Base-by-base conservation (phyloP, 1,140 invertebrate genomes). In the Prorops nasuta region DNA sequence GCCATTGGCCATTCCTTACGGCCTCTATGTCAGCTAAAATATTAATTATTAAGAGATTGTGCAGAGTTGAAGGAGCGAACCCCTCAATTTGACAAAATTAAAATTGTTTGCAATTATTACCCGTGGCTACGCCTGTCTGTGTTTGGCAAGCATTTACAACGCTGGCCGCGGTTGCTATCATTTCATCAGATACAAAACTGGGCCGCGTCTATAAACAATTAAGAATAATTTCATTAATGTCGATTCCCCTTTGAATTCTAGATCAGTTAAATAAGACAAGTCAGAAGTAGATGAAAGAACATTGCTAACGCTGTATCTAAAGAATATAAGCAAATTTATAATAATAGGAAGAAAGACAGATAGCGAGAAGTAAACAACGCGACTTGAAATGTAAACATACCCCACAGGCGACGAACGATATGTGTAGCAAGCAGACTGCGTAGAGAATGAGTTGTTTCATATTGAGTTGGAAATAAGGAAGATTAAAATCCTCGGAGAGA, bases 111-210 rank as follows among this genome's bases (percentile, higher is more conserved):
- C n/a, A n/a, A n/a, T 45, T 47, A 19, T 40, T 72, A 73, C 71
- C 65, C 58, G 68, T 72, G 17, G 66, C 48, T 19, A 73, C 71
- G 28, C 63, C 65, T 50, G 69, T 71, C 45, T 73, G 63, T 12
- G 63, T 69, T 47, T 72, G 71, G 42, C 71, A 73, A 35, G 69
- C 71, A 43, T 73, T 73, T n/a, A 73, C 71, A 3, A 72, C 71
- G 39, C 58, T 71, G 6, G 69, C 60, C 19, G 71, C 69, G 3
- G 58, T 58, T 0, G 60, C 66, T 34, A 73, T 73, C 68, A 73
- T 72, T 34, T 71, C 58, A 48, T 73, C 71, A n/a, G 71, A 69
- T 9, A 73, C 68, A 44, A 73, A 73, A 49, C 65, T 68, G 18
- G 71, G 71, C 39, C 71, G 60, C 17, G 58, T 58, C 71, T 71